These are phyloP conservation scores for Scomber colias DNA, from an alignment of 2,113 vertebrate species.

Conservation along the genomic window DNA sequence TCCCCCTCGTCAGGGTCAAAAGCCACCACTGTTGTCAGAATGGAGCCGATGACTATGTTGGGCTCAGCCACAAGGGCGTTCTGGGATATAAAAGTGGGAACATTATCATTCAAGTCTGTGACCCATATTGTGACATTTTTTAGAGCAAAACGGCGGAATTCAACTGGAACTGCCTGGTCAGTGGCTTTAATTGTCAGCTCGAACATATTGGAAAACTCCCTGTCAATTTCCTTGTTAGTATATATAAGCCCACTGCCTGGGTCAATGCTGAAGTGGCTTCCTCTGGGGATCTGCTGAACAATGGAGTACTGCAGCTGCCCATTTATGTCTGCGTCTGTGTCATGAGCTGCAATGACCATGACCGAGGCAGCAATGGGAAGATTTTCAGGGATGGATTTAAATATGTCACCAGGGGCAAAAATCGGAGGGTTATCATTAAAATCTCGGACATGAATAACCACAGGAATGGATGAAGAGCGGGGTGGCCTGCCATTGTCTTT, in stretches of 20 bases:
- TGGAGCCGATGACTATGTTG: slow-evolving; percentile 91
- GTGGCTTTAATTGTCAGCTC: slow-evolving; percentile 95
- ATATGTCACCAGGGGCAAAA: slow-evolving; percentile 94
- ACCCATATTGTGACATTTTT: slow-evolving; percentile 97
- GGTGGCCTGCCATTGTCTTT: slow-evolving; percentile 93
- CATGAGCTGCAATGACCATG: slow-evolving; percentile 90
- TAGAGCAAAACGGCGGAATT: slow-evolving; percentile 91
- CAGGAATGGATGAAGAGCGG: slow-evolving; percentile 91
- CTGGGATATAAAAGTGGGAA: slow-evolving; percentile 93
- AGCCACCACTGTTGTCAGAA: slow-evolving; percentile 93
- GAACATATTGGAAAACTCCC: slow-evolving; percentile 96
- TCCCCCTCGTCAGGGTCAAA: slow-evolving; percentile 94
- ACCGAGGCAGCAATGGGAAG: slow-evolving; percentile 92
- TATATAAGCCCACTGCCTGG: slow-evolving; percentile 89
- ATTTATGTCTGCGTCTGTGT: slow-evolving; percentile 97
- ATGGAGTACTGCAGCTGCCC: slow-evolving; percentile 93
- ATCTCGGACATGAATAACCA: slow-evolving; percentile 94
- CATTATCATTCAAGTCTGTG: slow-evolving; percentile 95
- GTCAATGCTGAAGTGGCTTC: slow-evolving; percentile 92
- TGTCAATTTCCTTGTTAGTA: slow-evolving; percentile 91
- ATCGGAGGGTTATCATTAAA: slow-evolving; percentile 97
- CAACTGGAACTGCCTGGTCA: slow-evolving; percentile 93
- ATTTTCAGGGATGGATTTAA: slow-evolving; percentile 96
- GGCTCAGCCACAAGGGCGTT: slow-evolving; percentile 94
- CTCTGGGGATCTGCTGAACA: slow-evolving; percentile 93